Percentiles rank a stretch among this genome's conserved stretches.
These are phyloP conservation scores for Ephestia elutella DNA, from an alignment of 1,140 invertebrate species.

Conservation along the genomic window DNA sequence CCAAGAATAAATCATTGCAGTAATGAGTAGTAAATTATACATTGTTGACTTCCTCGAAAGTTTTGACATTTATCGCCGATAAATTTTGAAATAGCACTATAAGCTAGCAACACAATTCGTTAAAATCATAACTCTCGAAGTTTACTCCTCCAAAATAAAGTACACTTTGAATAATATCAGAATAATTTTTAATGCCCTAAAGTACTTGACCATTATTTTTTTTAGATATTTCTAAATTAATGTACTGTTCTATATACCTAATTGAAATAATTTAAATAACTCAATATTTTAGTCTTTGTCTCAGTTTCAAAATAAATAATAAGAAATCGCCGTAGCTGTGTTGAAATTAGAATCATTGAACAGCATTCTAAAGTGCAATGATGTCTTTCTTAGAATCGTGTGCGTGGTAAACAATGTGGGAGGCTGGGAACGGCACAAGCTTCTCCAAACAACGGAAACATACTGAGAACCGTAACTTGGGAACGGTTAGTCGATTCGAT, in stretches of 20 bases:
- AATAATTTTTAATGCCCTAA: too few relatives aligned
- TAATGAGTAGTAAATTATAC: neutral
- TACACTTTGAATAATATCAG: too few relatives aligned
- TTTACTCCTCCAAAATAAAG: too few relatives aligned
- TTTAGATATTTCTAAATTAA: too few relatives aligned
- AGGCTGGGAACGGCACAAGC: neutral
- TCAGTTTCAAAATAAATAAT: too few relatives aligned
- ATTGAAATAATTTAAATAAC: too few relatives aligned
- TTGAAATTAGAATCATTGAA: neutral
- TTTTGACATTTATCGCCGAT: neutral
- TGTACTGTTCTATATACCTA: too few relatives aligned
- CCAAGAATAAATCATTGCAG: neutral
- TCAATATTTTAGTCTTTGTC: too few relatives aligned
- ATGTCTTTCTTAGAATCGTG: neutral
- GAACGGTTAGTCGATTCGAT: neutral
- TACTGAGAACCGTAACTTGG: slow-evolving; percentile 1
- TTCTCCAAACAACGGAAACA: slow-evolving; percentile 2
- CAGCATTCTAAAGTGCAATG: neutral
- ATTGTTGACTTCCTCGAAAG: slow-evolving; percentile 1
- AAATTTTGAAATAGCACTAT: neutral
- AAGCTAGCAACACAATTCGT: neutral
- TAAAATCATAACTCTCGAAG: neutral
- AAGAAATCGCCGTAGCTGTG: too few relatives aligned
- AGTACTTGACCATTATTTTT: too few relatives aligned
- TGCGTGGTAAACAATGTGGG: slow-evolving; percentile 4